phyloP scores from a whole-genome alignment of 2,113 vertebrate genomes.

The Pachycephala philippinensis region DNA sequence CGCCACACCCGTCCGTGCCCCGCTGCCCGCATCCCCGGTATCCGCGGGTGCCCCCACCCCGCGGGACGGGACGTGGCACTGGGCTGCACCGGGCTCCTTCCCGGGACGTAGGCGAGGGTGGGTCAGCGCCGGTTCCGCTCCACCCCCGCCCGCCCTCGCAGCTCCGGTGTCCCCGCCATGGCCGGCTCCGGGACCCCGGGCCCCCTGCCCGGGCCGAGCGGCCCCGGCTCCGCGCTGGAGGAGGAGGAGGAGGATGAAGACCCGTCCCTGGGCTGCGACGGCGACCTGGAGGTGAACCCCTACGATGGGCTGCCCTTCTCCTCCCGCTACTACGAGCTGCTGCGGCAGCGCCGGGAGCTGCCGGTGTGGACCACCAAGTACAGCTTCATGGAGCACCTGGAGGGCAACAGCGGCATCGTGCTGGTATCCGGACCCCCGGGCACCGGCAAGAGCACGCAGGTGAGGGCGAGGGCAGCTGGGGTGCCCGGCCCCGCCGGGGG shows the following conservation, averaged over 20 bases:
- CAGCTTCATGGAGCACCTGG: conserved; percentile 84
- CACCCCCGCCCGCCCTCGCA: not conserved
- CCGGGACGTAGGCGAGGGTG: not conserved
- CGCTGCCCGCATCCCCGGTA: not conserved
- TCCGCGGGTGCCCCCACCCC: too few species aligned
- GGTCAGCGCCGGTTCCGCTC: not conserved
- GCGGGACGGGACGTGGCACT: not conserved
- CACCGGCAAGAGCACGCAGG: conserved; percentile 93
- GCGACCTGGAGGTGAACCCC: conserved; percentile 91
- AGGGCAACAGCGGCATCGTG: conserved; percentile 77
- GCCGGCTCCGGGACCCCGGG: not conserved
- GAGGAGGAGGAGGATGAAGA: not conserved
- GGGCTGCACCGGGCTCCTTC: not conserved
- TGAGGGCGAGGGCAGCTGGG: not conserved
- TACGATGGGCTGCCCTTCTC: conserved; percentile 94
- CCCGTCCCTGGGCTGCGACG: conserved; percentile 38
- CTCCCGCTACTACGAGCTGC: conserved; percentile 86
- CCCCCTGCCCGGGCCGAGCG: not conserved
- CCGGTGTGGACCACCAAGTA: conserved; percentile 83
- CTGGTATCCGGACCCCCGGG: conserved; percentile 83
- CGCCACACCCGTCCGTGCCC: not conserved
- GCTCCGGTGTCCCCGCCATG: not conserved
- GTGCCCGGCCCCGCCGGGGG: not conserved
- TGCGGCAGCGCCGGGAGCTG: conserved; percentile 78
- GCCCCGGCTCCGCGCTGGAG: not conserved